phyloP scores from a whole-genome alignment of 2,797 vertebrate genomes.

The Phrynocephalus guinanensis region DNA sequence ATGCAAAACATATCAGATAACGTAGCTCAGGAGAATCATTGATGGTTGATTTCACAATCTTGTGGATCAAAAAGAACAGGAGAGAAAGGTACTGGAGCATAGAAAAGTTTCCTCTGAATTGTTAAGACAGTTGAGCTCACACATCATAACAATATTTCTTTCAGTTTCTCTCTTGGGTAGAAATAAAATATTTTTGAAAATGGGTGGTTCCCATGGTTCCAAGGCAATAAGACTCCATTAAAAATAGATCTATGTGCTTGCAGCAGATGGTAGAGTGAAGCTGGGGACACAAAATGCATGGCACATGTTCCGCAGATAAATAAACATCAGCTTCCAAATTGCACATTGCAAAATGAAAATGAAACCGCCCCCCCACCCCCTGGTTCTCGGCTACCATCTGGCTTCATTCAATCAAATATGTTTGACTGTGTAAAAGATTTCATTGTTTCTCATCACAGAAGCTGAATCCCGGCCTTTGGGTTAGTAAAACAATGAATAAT shows the following conservation, averaged over 20 bases:
- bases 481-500: constrained; percentile 48
- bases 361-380: neutral
- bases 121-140: neutral
- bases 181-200: constrained; percentile 5
- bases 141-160: neutral
- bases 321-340: constrained; percentile 48
- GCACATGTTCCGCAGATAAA: constrained; percentile 43
- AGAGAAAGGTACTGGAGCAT: neutral
- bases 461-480: constrained; percentile 40
- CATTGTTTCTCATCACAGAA: constrained; percentile 32
- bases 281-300: neutral
- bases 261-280: constrained; percentile 13
- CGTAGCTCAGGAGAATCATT: neutral
- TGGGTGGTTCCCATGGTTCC: neutral
- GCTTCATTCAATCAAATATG: constrained; percentile 62
- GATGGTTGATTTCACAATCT: neutral
- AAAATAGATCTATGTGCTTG: neutral
- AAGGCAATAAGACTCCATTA: constrained; percentile 1
- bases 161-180: neutral
- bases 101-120: neutral
- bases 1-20: neutral
- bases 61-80: neutral
- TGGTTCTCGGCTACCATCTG: constrained; percentile 71
- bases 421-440: constrained; percentile 12
- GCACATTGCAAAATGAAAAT: constrained; percentile 58